Conservation (phyloP, 2,888 invertebrate species). For the Cordilura impudica region DNA sequence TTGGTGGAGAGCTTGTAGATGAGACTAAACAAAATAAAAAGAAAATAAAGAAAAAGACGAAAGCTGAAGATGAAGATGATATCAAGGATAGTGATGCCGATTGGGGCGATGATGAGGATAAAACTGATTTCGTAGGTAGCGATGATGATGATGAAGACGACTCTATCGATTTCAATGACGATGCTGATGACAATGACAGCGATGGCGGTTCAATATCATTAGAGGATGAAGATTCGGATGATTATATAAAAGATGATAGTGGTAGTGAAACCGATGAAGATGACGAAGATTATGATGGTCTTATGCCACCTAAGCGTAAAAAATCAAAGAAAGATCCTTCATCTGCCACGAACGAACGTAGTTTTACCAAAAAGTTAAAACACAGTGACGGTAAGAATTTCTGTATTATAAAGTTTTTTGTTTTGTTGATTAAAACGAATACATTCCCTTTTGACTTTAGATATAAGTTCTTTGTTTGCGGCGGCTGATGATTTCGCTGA, state of each 20-base stretch:
- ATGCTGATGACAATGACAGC: conserved; percentile 68
- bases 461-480: conserved; percentile 85
- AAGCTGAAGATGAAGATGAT: conserved; percentile 74
- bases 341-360: conserved; percentile 65
- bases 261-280: conserved; percentile 63
- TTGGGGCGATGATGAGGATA: conserved; percentile 73
- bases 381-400: conserved; percentile 71
- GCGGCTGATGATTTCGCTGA: conserved; percentile 94
- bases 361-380: conserved; percentile 74
- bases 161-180: conserved; percentile 70
- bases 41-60: conserved; percentile 67
- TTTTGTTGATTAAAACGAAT: background rate
- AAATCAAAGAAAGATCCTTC: conserved; percentile 67
- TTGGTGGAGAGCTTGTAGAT: conserved; percentile 78
- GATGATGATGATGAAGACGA: conserved; percentile 76
- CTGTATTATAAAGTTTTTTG: background rate
- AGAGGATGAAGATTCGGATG: conserved; percentile 66
- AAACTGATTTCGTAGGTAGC: conserved; percentile 75
- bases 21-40: conserved; percentile 67
- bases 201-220: conserved; percentile 65
- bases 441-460: conserved; percentile 67
- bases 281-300: conserved; percentile 64
- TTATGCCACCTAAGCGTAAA: conserved; percentile 69
- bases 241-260: conserved; percentile 53
- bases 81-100: conserved; percentile 71